Base-by-base conservation (phyloP, 1,140 invertebrate species). In the Saccostrea glomerata region DNA sequence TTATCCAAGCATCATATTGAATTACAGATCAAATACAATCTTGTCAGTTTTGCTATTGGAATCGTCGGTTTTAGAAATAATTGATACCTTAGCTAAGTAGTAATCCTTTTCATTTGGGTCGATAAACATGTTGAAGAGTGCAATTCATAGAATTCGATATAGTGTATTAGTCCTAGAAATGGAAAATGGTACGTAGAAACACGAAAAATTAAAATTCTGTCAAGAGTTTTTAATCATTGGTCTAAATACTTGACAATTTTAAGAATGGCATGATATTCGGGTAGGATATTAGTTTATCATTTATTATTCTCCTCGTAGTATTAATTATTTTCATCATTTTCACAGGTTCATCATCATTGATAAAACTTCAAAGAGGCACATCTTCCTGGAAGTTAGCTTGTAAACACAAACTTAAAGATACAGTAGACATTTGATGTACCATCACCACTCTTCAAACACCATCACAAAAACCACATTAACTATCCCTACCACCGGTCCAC, bases 11-110 rank as follows among this genome's bases (percentile, higher is more conserved):
- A 20, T 63, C 5, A n/a, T 0, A 63, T 63, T 63, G 15, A 20
- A 63, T 63, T 63, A 63, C 58, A 63, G 58, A 63, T 63, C n/a
- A 63, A 63, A 63, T 63, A 63, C 17, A 63, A n/a, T 63, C 58
- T 47, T 20, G 58, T 63, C n/a, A 7, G n/a, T 63, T 63, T 63
- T 20, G n/a, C 58, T 63, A 17, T 63, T 63, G 58, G n/a, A 63
- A 63, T 6, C 58, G 17, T 20, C 58, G n/a, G 58, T n/a, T 63
- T 63, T 63, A n/a, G n/a, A 63, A 63, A n/a, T 17, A 63, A 63
- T 63, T 63, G 58, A 63, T 63, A n/a, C 58, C 17, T 17, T n/a
- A 63, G 58, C n/a, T 63, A 63, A 20, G 17, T 20, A n/a, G 17
- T n/a, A 63, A 63, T 63, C 6, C 58, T 20, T 17, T 63, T 20